These are phyloP conservation scores for Damaliscus lunatus DNA, from an alignment of 2,113 vertebrate species.

Conservation along the genomic window DNA sequence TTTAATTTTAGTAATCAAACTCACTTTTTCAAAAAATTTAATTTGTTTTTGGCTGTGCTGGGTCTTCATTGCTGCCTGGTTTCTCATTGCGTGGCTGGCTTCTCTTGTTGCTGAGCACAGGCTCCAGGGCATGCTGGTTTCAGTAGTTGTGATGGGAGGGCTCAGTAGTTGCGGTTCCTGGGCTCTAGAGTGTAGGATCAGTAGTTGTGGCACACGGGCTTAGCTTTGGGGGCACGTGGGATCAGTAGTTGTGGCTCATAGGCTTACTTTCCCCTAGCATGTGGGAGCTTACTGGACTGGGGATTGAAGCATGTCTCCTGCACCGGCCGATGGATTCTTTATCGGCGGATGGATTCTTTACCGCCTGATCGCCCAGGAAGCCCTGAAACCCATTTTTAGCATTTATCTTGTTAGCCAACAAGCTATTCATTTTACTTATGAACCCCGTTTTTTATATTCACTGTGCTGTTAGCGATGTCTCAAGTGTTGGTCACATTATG, in stretches of 20 bases:
- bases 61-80: not conserved
- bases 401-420: constrained; percentile 29
- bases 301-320: not conserved
- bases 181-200: not conserved
- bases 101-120: not conserved
- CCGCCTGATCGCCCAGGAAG: not conserved
- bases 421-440: not conserved
- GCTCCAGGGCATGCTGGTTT: not conserved
- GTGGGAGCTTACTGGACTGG: not conserved
- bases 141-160: not conserved
- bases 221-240: not conserved
- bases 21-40: not conserved
- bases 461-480: not conserved
- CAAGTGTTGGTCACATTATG: not conserved
- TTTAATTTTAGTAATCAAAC: constrained; percentile 9
- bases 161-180: not conserved
- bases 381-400: not conserved
- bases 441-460: not conserved
- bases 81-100: not conserved
- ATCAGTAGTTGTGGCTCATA: not conserved
- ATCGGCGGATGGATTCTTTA: not conserved
- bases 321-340: not conserved
- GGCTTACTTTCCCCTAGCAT: not conserved
- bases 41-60: not conserved
- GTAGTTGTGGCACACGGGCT: not conserved